phyloP scores from a whole-genome alignment of 2,888 invertebrate genomes.

The Archips crataeganus region DNA sequence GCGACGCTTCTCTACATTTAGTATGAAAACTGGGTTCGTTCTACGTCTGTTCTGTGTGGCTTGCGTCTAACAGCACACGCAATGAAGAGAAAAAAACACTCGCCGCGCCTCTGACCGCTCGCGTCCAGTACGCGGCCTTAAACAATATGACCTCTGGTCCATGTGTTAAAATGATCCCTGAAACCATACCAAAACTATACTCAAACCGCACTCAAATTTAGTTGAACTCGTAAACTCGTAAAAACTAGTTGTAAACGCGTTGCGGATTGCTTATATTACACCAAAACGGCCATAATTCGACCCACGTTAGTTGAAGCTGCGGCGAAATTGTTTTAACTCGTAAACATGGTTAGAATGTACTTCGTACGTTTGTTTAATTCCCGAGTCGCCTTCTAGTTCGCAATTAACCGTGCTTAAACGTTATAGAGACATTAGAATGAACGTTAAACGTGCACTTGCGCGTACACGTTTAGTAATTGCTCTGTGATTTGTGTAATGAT shows the following conservation, averaged over 20 bases:
- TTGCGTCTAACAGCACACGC: no score
- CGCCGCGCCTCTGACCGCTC: no score
- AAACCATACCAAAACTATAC: not conserved
- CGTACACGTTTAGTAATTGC: slow-evolving; percentile 35
- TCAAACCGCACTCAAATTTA: not conserved
- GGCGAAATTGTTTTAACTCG: slow-evolving; percentile 41
- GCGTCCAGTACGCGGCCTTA: not conserved
- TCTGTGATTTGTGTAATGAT: slow-evolving; percentile 34
- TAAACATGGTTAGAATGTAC: slow-evolving; percentile 39
- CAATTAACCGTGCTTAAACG: slow-evolving; percentile 43
- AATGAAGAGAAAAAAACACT: no score
- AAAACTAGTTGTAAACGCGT: slow-evolving; percentile 29
- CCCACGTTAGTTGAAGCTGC: slow-evolving; percentile 26
- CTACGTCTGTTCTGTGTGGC: no score
- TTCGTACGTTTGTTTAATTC: slow-evolving; percentile 43
- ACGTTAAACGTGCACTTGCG: slow-evolving; percentile 33
- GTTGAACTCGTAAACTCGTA: not conserved
- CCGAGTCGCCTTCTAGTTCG: slow-evolving; percentile 40
- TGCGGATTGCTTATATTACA: slow-evolving; percentile 25
- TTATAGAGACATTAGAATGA: slow-evolving; percentile 41
- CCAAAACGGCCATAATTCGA: slow-evolving; percentile 35
- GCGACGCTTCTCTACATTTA: no score
- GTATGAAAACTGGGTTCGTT: no score
- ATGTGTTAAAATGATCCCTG: not conserved
- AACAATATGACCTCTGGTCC: not conserved